phyloP scores from a whole-genome alignment of 2,113 vertebrate species.

The Tachycineta bicolor region DNA sequence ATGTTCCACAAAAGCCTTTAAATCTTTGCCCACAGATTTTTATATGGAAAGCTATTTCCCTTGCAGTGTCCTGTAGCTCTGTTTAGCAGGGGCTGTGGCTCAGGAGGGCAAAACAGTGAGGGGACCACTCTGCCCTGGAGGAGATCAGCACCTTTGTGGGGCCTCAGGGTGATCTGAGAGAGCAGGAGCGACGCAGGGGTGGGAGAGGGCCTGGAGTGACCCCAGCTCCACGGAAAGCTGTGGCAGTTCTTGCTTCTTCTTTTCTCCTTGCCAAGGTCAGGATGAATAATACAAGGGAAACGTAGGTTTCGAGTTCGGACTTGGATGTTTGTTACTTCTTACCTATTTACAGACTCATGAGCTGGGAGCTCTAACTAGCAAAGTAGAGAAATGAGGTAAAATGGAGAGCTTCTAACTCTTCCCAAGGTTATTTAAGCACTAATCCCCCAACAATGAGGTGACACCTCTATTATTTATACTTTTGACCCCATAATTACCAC shows the following conservation, averaged over 20 bases:
- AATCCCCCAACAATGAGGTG: background rate
- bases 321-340: background rate
- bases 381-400: background rate
- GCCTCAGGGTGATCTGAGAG: background rate
- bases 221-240: rapidly evolving
- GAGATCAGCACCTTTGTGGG: rapidly evolving
- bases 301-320: rapidly evolving
- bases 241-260: background rate
- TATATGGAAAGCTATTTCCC: rapidly evolving
- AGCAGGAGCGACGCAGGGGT: rapidly evolving
- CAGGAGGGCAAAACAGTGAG: background rate
- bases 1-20: rapidly evolving
- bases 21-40: background rate
- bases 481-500: background rate
- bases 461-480: background rate
- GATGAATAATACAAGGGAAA: background rate
- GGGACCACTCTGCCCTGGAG: background rate
- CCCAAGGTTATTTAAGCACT: background rate
- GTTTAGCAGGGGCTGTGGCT: background rate
- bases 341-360: background rate
- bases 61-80: background rate
- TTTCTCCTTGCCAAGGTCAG: background rate
- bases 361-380: background rate
- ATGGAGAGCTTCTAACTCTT: background rate
- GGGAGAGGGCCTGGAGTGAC: rapidly evolving